Conservation (phyloP, 2,797 vertebrate species). For the Zalophus californianus region DNA sequence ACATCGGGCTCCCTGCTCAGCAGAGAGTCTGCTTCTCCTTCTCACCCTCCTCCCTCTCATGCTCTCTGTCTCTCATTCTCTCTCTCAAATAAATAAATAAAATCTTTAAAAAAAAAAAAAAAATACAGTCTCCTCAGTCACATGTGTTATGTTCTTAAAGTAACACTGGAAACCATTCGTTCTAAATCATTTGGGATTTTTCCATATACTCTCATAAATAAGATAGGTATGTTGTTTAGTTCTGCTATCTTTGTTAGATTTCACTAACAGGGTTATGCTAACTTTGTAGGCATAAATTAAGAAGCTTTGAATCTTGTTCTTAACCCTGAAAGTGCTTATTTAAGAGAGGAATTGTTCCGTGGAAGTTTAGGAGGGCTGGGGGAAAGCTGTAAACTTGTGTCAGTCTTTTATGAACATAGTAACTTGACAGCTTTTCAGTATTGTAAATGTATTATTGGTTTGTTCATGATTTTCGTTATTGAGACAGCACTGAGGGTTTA, state of each 20-base stretch:
- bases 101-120: no score
- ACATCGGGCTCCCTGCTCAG: no score
- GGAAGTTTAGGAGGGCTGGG: neutral
- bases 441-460: neutral
- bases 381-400: neutral
- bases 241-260: neutral
- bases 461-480: neutral
- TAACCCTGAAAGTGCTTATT: neutral
- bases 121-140: constrained; percentile 3
- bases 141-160: neutral
- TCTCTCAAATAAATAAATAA: no score
- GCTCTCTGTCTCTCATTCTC: no score
- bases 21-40: no score
- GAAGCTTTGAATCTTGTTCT: neutral
- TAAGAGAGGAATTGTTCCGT: neutral
- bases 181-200: constrained; percentile 1
- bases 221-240: neutral
- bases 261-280: neutral
- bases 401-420: neutral
- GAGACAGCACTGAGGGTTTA: neutral
- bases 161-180: neutral
- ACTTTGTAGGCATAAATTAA: neutral
- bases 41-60: no score
- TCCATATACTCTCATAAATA: constrained; percentile 28
- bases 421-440: neutral